Evolutionary conservation across 2,888 invertebrate genomes (phyloP).

Genomic region (Venustoraphidia nigricollis): DNA sequence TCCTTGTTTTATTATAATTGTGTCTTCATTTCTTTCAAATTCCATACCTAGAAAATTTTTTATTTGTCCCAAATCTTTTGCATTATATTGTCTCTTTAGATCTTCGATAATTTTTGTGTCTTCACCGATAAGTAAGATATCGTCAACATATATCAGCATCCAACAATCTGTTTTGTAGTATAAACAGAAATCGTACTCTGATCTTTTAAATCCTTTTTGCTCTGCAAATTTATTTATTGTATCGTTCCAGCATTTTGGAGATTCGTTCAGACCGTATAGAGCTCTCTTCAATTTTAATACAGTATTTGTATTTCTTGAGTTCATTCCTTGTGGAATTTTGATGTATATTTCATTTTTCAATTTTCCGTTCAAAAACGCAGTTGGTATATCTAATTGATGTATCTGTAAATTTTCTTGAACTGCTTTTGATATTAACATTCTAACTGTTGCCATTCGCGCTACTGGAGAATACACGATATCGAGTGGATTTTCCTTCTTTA

Average conservation of each 20-base stretch:
- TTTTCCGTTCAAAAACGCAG: slow-evolving; percentile 11
- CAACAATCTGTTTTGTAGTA: slow-evolving; percentile 5
- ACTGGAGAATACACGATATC: slow-evolving; percentile 5
- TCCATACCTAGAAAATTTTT: slow-evolving; percentile 9
- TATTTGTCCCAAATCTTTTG: slow-evolving; percentile 7
- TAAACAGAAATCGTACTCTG: slow-evolving; percentile 13
- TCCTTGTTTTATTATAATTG: slow-evolving; percentile 6
- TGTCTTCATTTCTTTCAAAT: slow-evolving; percentile 1
- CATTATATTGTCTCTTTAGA: slow-evolving; percentile 7
- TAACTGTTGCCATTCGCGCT: slow-evolving; percentile 2
- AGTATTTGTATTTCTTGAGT: slow-evolving; percentile 2
- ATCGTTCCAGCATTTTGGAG: slow-evolving; percentile 13
- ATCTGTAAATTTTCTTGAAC: slow-evolving; percentile 3
- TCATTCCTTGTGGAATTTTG: slow-evolving; percentile 9
- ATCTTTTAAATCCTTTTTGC: slow-evolving; percentile 9
- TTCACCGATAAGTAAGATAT: neutral
- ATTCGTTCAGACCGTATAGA: slow-evolving; percentile 13
- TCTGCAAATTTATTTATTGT: slow-evolving; percentile 11
- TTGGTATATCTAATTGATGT: slow-evolving; percentile 8
- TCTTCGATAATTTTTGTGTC: neutral
- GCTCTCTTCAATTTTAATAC: slow-evolving; percentile 12
- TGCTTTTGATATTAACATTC: slow-evolving; percentile 6
- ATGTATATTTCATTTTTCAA: slow-evolving; percentile 8
- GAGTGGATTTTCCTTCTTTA: slow-evolving; percentile 1
- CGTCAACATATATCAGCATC: neutral